A percentile compares a stretch with the other conserved stretches of the same genome.
Conservation (phyloP, 1,140 invertebrate genomes). For the Armadillidium nasatum region DNA sequence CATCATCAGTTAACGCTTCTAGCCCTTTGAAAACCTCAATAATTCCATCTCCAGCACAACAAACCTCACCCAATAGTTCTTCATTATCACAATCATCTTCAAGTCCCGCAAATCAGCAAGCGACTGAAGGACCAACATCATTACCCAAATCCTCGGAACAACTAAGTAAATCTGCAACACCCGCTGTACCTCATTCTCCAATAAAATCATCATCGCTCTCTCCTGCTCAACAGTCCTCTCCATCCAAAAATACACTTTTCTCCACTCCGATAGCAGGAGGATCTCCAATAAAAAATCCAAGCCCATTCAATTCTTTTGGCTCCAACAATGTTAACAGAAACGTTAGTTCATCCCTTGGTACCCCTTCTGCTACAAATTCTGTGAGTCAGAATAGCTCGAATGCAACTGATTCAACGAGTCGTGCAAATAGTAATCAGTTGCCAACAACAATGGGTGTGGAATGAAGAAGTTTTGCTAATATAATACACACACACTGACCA, state of each 20-base stretch:
- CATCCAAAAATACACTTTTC: background rate
- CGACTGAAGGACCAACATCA: too few species aligned
- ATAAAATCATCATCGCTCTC: background rate
- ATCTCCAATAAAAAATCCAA: background rate
- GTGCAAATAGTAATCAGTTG: background rate
- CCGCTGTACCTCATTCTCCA: too few species aligned
- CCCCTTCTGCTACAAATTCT: background rate
- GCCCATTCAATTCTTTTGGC: background rate
- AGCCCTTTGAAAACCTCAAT: too few species aligned
- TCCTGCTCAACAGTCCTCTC: background rate
- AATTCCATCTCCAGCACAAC: too few species aligned
- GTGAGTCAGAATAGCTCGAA: background rate
- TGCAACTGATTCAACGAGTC: background rate
- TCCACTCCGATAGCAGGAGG: background rate
- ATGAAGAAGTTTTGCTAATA: background rate
- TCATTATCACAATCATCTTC: too few species aligned
- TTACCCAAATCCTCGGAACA: too few species aligned
- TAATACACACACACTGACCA: background rate
- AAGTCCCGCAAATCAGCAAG: too few species aligned
- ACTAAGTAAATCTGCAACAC: too few species aligned
- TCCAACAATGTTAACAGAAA: background rate
- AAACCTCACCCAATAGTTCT: too few species aligned
- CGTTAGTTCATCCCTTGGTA: background rate
- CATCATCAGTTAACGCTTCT: too few species aligned
- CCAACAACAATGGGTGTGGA: background rate